Evolutionary conservation across 92 coral and sea anemone genomes (phyloP).

Genomic region (Phenganax subtilis): DNA sequence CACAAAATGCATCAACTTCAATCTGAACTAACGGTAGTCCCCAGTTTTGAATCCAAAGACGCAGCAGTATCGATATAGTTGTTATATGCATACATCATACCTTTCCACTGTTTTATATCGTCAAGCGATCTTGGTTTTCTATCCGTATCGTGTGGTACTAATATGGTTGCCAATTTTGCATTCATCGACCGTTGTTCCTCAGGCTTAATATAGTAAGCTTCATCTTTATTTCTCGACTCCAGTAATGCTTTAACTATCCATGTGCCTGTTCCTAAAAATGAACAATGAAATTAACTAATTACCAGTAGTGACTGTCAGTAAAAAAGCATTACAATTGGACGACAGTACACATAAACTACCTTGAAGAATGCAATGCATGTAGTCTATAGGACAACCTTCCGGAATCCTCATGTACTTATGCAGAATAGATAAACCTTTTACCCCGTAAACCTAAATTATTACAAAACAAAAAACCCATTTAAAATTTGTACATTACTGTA

Average conservation of each 20-base stretch:
- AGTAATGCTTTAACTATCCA: too few relatives aligned
- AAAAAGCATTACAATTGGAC: not conserved
- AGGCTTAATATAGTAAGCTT: slow-evolving; percentile 40
- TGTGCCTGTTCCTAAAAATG: slow-evolving; percentile 36
- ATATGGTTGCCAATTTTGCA: slow-evolving; percentile 29
- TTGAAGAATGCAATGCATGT: slow-evolving; percentile 59
- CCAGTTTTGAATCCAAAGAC: not conserved
- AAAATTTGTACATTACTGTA: not conserved
- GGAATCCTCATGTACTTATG: slow-evolving; percentile 39
- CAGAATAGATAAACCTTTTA: not conserved
- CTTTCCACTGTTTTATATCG: slow-evolving; percentile 50
- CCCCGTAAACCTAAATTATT: not conserved
- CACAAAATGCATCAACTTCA: not conserved
- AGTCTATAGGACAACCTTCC: slow-evolving; percentile 56
- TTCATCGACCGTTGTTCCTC: slow-evolving; percentile 38
- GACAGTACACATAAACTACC: slow-evolving; percentile 23
- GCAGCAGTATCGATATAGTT: not conserved
- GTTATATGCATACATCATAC: slow-evolving; percentile 17
- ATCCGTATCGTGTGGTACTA: slow-evolving; percentile 60
- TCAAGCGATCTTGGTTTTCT: slow-evolving; percentile 57
- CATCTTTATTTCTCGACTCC: not conserved
- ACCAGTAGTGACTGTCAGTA: slow-evolving; percentile 27
- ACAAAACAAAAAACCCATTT: not conserved
- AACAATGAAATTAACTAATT: slow-evolving; percentile 40
- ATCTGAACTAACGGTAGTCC: not conserved